Base-by-base conservation (phyloP, 2,888 invertebrate genomes). In the Lacanobia oleracea region DNA sequence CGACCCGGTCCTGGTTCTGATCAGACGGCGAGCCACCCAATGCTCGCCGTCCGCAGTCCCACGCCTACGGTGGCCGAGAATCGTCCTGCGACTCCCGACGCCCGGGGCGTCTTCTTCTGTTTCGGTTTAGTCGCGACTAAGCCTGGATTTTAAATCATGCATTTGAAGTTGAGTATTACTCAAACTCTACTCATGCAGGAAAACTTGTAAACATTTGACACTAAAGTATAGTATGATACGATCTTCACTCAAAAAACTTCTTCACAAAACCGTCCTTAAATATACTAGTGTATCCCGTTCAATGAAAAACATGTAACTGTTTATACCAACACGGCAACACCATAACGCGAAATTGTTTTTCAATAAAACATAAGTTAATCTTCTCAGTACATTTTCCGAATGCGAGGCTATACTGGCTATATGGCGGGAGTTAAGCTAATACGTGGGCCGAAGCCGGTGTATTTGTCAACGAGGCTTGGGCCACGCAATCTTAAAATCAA, bases 401-500 rank as follows among this genome's bases (percentile, higher is more conserved):
- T 74, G 82, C 75, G 66, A 57, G 71, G 77, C 62, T 75, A 75
- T 81, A 82, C 62, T 57, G 71, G 77, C 62, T 75, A 75, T 81
- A 82, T 60, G 79, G 72, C 79, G 71, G 84, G 84, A 87, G 90
- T 89, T 89, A 83, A 87, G 88, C 88, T 90, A 89, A 89, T 90
- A 86, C 87, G 86, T 80, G 83, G 88, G 89, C 86, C 85, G 88
- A 92, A 94, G 93, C 91, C 91, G 86, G 88, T 89, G 89, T 95
- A 95, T 96, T 96, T 95, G 95, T 95, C 95, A 95, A 94, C 91
- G 90, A 87, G 91, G 88, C 84, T 89, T 88, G 89, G 90, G 88
- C 90, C 87, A 89, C 91, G 89, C 94, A 93, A 95, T 96, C 95
- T 96, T 95, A 93, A 94, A 96, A 96, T 96, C 96, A 95, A 96